These are phyloP conservation scores for Semicossyphus pulcher DNA, from an alignment of 2,113 vertebrate genomes.

Conservation along the genomic window DNA sequence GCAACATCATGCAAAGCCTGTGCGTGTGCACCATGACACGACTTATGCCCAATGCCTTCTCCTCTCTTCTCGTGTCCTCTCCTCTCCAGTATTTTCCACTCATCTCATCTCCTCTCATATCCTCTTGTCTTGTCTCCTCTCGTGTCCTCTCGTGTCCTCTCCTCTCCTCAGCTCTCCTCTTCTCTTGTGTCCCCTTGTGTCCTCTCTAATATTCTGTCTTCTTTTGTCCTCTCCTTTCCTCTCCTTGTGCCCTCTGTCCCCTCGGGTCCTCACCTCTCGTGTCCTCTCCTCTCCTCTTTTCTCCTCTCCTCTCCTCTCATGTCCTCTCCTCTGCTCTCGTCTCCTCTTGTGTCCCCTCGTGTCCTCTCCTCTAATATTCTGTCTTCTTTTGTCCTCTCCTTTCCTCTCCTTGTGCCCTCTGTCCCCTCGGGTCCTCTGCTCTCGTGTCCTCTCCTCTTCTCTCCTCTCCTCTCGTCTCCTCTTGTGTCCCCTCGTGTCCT, in stretches of 20 bases:
- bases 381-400: not conserved
- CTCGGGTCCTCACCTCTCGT: not conserved
- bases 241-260: too few species aligned
- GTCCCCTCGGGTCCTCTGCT: too few species aligned
- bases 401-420: constrained; percentile 34
- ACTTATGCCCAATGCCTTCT: not conserved
- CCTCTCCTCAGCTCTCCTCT: not conserved
- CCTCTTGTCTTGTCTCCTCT: not conserved
- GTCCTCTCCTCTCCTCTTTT: not conserved
- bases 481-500: too few species aligned
- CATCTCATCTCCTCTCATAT: not conserved
- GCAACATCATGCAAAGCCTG: constrained; percentile 24
- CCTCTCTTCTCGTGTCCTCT: too few species aligned
- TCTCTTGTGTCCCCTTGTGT: not conserved
- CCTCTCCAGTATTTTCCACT: too few species aligned
- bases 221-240: not conserved
- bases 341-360: not conserved
- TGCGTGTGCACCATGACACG: not conserved
- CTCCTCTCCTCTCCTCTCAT: constrained; percentile 25
- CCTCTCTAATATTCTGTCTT: not conserved
- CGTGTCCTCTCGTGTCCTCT: not conserved
- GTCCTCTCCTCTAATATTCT: not conserved
- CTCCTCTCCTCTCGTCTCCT: too few species aligned
- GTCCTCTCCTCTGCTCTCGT: not conserved
- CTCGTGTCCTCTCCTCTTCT: not conserved